phyloP scores from a whole-genome alignment of 2,797 vertebrate genomes.

The Siniperca undulata region DNA sequence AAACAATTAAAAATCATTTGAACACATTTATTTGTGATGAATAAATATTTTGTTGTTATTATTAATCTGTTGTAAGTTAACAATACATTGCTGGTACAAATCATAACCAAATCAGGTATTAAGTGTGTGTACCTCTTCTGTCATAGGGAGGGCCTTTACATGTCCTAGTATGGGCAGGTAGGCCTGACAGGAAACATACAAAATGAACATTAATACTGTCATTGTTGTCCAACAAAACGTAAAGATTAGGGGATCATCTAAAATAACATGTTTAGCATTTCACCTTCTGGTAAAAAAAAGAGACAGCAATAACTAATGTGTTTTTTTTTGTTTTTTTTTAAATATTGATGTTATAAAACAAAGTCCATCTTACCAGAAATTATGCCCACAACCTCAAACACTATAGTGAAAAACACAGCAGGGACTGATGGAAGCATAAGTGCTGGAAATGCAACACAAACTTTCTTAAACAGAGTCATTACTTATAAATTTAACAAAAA shows the following conservation, averaged over 20 bases:
- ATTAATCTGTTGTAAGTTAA: not conserved
- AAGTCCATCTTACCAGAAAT: conserved; percentile 61
- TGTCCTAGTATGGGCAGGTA: conserved; percentile 71
- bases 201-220: not conserved
- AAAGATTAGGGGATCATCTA: not conserved
- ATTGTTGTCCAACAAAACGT: conserved; percentile 9
- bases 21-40: not conserved
- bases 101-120: not conserved
- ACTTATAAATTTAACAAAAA: not conserved
- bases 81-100: not conserved
- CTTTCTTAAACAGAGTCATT: not conserved
- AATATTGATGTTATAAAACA: not conserved
- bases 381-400: conserved; percentile 74
- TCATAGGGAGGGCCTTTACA: conserved; percentile 77
- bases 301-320: not conserved
- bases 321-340: not conserved
- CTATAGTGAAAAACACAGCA: conserved; percentile 56
- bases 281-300: not conserved
- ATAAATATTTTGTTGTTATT: not conserved
- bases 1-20: not conserved
- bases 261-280: not conserved
- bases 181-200: conserved; percentile 53
- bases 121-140: conserved; percentile 65
- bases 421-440: conserved; percentile 47
- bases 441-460: conserved; percentile 65